Evolutionary conservation across 2,113 vertebrate genomes (phyloP), one percentile per base, ranked within the genome.

Genomic region (Oostethus manadensis): DNA sequence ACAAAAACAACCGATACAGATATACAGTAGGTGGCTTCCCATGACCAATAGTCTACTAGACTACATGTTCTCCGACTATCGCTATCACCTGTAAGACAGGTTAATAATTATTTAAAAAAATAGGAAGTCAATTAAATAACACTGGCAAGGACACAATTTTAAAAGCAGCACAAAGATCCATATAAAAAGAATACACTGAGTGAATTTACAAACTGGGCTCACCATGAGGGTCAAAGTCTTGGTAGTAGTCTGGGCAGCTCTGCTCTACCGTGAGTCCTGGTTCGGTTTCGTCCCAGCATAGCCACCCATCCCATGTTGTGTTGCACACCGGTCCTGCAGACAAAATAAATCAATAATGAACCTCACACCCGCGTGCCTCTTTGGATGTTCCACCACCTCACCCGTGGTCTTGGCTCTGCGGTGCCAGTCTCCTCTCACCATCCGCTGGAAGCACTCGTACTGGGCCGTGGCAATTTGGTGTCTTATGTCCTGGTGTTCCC

Each of bases 251-350:
- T 1, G 97, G 96, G 65, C 97, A 99, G 54, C 77, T 89, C 72
- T 98, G 96, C 62, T 92, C 88, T 0, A 90, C 89, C 1, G 87
- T 88, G 0, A 88, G 68, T 21, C 95, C 97, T 0, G 91, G 91
- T 3, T 93, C 81, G 0, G 90, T 88, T 11, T 94, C 90, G 0
- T 89, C 92, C 97, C 97, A 99, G 72, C 97, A 99, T 48, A 98
- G 70, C 97, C 97, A 99, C 0, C 95, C 97, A 16, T 99, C 97
- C 97, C 97, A 99, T 0, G 96, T 99, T 6, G 86, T 86, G 73
- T 93, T 96, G 78, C 97, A 99, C 73, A 87, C 74, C 1, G 76
- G 65, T 14, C 88, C 93, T 66, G 51, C 26, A 8, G 33, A 13
- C 46, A 11, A 15, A 23, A 38, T 21, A 8, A 21, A 6, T 15